phyloP scores from a whole-genome alignment of 2,888 invertebrate species.

The Lasioglossum zephyrum region DNA sequence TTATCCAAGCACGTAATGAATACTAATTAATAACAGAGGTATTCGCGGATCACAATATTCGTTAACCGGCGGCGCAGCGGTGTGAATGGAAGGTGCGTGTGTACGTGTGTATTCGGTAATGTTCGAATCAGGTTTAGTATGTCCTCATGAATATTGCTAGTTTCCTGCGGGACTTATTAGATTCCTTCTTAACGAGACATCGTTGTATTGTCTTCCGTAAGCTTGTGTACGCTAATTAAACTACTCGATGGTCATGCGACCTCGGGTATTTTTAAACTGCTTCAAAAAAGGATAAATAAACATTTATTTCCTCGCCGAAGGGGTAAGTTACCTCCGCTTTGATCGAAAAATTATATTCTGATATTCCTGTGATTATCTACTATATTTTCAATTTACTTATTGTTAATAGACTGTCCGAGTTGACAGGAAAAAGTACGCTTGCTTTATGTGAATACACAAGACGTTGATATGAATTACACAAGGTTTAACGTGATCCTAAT shows the following conservation, averaged over 20 bases:
- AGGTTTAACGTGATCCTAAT: not conserved
- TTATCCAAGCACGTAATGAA: slow-evolving; percentile 23
- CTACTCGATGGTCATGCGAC: not conserved
- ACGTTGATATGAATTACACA: not conserved
- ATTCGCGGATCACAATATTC: slow-evolving; percentile 12
- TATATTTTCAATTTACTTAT: not conserved
- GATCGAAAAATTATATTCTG: not conserved
- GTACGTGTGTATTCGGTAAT: not conserved
- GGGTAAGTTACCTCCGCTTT: not conserved
- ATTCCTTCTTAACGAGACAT: not conserved
- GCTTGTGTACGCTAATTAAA: not conserved
- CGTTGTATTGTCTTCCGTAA: not conserved
- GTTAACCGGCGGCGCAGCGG: not conserved
- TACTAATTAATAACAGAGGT: slow-evolving; percentile 32
- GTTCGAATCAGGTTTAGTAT: not conserved
- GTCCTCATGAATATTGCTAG: slow-evolving; percentile 1
- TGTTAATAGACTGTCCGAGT: not conserved
- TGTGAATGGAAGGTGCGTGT: not conserved
- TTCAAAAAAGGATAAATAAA: not conserved
- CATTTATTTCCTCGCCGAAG: not conserved
- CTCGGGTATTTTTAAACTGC: not conserved
- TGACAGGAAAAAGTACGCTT: not conserved
- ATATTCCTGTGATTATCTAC: not conserved
- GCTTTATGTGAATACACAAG: not conserved
- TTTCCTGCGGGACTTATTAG: slow-evolving; percentile 6